phyloP scores from a whole-genome alignment of 2,797 vertebrate species.

The Lepus townsendii region DNA sequence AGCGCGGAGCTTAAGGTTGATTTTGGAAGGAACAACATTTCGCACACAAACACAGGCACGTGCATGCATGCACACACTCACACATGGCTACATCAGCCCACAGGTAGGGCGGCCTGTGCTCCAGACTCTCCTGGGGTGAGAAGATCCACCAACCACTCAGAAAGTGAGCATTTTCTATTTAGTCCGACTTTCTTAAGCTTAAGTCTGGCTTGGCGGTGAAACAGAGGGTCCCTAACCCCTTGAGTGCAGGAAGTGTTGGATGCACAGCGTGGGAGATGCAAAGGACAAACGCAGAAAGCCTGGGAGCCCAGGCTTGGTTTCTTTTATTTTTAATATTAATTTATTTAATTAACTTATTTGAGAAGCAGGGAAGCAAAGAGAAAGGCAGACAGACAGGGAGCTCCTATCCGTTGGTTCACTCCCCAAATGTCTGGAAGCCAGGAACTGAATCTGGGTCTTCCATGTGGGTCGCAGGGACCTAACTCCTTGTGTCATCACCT shows the following conservation, averaged over 20 bases:
- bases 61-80: fast-evolving
- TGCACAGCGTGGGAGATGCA: not conserved
- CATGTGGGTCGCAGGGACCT: no score
- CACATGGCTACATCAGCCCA: not conserved
- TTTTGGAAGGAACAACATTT: not conserved
- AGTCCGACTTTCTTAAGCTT: not conserved
- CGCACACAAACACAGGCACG: fast-evolving
- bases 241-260: not conserved
- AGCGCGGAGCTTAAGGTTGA: not conserved
- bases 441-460: no score
- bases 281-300: not conserved
- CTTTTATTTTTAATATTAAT: no score
- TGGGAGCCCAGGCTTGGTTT: not conserved
- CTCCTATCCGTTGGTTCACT: no score
- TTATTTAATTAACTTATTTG: no score
- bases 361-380: no score
- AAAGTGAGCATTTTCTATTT: not conserved
- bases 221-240: not conserved
- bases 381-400: no score
- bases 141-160: not conserved
- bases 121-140: not conserved
- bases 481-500: no score
- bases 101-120: not conserved
- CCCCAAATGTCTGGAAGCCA: no score
- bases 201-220: not conserved